Evolutionary conservation across 2,888 invertebrate species (phyloP).

Genomic region (Panopea generosa): DNA sequence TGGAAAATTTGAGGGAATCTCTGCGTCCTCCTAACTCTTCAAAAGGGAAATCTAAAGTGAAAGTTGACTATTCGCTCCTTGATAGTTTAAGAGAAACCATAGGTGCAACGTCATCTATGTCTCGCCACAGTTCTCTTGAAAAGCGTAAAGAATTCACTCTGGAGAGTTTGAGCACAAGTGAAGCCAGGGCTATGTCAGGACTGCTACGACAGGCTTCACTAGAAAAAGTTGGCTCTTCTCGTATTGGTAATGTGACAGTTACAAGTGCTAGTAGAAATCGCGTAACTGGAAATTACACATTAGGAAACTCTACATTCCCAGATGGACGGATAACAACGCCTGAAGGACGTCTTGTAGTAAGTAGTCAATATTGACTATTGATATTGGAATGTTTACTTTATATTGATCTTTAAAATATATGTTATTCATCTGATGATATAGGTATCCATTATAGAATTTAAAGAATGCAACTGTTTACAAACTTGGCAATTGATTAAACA

Average conservation of each 20-base stretch:
- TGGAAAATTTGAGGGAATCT: conserved; percentile 74
- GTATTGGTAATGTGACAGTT: conserved; percentile 80
- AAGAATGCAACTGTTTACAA: too few relatives aligned
- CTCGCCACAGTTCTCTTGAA: conserved; percentile 73
- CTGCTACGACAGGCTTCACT: conserved; percentile 82
- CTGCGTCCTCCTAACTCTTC: conserved; percentile 68
- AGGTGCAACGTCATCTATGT: conserved; percentile 75
- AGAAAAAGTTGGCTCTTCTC: conserved; percentile 82
- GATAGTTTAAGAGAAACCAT: conserved; percentile 73
- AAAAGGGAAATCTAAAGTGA: conserved; percentile 66
- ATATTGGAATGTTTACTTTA: too few relatives aligned
- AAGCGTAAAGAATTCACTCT: conserved; percentile 80
- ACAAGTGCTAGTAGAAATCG: conserved; percentile 82
- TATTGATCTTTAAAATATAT: too few relatives aligned
- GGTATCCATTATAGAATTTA: too few relatives aligned
- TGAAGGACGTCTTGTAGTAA: conserved; percentile 80
- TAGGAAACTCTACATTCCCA: conserved; percentile 71
- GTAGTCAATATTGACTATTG: too few relatives aligned
- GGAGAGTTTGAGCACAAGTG: conserved; percentile 82
- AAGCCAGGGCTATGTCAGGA: conserved; percentile 83
- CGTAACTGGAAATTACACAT: conserved; percentile 75
- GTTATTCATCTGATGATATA: too few relatives aligned
- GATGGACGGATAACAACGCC: conserved; percentile 79
- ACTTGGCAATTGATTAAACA: too few relatives aligned
- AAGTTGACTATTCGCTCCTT: conserved; percentile 58